phyloP scores from a whole-genome alignment of 2,797 vertebrate genomes.

The Chrosomus eos region DNA sequence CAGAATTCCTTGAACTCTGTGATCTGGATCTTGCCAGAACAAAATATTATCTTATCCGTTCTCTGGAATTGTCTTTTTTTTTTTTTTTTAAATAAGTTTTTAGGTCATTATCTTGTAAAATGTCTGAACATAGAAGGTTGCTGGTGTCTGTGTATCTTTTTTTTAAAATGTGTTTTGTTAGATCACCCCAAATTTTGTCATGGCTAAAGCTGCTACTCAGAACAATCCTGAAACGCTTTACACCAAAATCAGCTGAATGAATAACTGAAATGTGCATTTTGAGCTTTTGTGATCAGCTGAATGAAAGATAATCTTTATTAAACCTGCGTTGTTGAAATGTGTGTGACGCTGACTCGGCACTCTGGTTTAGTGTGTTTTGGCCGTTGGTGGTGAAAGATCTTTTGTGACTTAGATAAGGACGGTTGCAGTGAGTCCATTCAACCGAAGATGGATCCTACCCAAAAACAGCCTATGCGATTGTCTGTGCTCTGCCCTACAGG shows the following conservation, averaged over 20 bases:
- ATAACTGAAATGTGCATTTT: not conserved
- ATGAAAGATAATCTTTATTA: not conserved
- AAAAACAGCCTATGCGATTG: conserved; percentile 16
- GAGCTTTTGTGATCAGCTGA: not conserved
- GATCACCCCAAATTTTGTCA: not conserved
- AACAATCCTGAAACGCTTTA: not conserved
- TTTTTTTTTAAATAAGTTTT: not conserved
- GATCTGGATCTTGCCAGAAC: not conserved
- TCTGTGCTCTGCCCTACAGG: conserved; percentile 13
- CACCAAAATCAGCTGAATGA: not conserved
- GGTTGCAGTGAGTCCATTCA: conserved; percentile 23
- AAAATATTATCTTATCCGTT: not conserved
- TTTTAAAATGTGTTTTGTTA: not conserved
- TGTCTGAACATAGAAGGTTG: not conserved
- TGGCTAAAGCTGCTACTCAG: not conserved
- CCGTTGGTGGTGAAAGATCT: conserved; percentile 28
- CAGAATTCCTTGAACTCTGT: not conserved
- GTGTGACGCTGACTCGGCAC: not conserved
- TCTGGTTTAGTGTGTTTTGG: conserved; percentile 21
- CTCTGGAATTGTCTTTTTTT: not conserved
- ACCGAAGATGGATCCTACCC: not conserved
- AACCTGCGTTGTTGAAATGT: not conserved
- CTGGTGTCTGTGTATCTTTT: not conserved
- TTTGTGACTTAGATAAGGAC: conserved; percentile 32
- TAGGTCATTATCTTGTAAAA: not conserved